Evolutionary conservation across 2,797 vertebrate species (phyloP).

Genomic region (Morelia viridis): DNA sequence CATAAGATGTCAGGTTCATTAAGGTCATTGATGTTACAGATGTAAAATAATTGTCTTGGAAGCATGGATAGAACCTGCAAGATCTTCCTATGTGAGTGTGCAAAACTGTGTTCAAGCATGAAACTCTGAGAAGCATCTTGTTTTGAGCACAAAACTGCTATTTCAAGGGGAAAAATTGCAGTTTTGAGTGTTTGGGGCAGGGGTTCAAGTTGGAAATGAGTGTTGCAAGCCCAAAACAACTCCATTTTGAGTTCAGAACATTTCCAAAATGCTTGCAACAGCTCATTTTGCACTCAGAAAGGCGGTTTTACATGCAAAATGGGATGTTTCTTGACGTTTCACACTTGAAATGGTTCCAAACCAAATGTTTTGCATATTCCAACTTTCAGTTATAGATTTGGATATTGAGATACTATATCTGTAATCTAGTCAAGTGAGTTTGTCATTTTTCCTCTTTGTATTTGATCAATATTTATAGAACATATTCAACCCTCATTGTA

Average conservation of each 20-base stretch:
- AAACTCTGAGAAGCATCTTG: neutral
- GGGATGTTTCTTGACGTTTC: neutral
- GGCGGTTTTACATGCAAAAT: neutral
- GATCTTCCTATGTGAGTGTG: neutral
- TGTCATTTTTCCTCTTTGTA: neutral
- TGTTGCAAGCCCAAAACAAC: neutral
- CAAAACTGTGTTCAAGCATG: neutral
- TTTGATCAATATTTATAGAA: neutral
- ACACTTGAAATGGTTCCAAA: neutral
- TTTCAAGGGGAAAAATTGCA: neutral
- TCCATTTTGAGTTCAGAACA: neutral
- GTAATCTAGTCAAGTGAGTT: neutral
- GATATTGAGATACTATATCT: neutral
- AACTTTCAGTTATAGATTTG: neutral
- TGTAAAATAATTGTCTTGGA: neutral
- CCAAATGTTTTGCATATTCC: neutral
- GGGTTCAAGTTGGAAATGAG: neutral
- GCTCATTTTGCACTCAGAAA: neutral
- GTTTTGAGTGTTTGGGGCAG: neutral
- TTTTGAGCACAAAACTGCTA: neutral
- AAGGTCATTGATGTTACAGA: neutral
- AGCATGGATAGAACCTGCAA: neutral
- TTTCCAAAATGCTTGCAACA: neutral
- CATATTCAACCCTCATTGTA: no score
- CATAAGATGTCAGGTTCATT: neutral